A percentile compares a stretch with the other conserved stretches of the same genome.
These are phyloP conservation scores for Thermophis baileyi DNA, from an alignment of 2,113 vertebrate species.

Conservation along the genomic window DNA sequence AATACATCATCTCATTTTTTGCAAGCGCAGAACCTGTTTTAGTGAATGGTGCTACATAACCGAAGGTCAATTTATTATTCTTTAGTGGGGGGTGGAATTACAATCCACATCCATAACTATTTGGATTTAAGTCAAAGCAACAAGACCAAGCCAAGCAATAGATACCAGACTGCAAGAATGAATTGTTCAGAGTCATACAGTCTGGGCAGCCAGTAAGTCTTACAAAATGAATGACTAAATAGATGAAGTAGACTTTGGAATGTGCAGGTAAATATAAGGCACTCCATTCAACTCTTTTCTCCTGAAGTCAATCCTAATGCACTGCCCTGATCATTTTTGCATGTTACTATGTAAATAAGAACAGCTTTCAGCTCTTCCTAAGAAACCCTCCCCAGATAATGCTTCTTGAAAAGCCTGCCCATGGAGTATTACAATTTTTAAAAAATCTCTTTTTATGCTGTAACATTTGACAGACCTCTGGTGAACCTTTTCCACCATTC, in stretches of 20 bases:
- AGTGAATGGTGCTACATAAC: conserved; percentile 31
- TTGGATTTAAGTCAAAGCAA: neutral
- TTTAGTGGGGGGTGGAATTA: accelerated
- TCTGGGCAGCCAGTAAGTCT: neutral
- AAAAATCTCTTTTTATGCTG: conserved; percentile 3
- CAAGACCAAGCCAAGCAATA: neutral
- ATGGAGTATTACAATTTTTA: neutral
- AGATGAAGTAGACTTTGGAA: neutral
- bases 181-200: neutral
- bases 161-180: neutral
- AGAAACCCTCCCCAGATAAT: neutral
- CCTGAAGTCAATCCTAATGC: conserved; percentile 12
- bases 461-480: conserved; percentile 26
- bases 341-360: neutral
- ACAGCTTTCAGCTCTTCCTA: neutral
- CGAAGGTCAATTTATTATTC: neutral
- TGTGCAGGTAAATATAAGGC: neutral
- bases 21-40: conserved; percentile 24
- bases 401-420: neutral
- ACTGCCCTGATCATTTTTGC: neutral
- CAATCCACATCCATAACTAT: neutral
- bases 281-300: neutral
- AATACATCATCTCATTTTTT: conserved; percentile 40
- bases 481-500: neutral
- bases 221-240: neutral